Evolutionary conservation across 2,113 vertebrate genomes (phyloP), one percentile per base, ranked within the genome.

Genomic region (Myodes glareolus): DNA sequence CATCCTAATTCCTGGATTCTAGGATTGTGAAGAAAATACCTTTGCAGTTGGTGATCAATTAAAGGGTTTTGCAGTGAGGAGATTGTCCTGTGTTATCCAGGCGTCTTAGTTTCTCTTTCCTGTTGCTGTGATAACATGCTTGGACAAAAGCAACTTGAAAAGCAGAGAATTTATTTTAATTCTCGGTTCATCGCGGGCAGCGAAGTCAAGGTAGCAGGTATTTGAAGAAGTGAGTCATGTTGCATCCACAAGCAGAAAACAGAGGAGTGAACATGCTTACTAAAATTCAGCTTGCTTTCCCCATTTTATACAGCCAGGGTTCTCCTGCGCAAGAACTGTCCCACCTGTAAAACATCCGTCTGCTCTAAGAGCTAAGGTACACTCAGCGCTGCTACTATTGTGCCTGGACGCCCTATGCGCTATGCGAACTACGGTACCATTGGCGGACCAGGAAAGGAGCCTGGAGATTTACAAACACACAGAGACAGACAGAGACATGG

Each of bases 11-110:
- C 50, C 45, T 95, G 50, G 25, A 81, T 87, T 1, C 1, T 72
- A n/a, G n/a, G 23, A 55, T 50, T 72, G 29, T 90, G 36, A 87
- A 68, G 36, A 84, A 90, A 55, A 4, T 5, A 11, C 78, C 65
- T 89, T 95, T 90, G 80, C 61, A 91, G 63, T 58, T 81, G 63
- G n/a, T 77, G 27, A 33, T 45, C n/a, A 39, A 55, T 36, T 65
- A 65, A 90, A 73, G 42, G 23, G 86, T 92, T 92, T 92, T 72
- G 84, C 89, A 63, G 47, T 80, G 70, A 82, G 65, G 55, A 87
- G 27, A 29, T 63, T 78, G 47, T 67, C 17, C 58, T 80, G 7
- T n/a, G 0, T 80, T 82, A 29, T 78, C 27, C 25, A 14, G n/a
- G 65, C 33, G 1, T 67, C 61, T 21, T 65, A 21, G 61, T 65